Base-by-base conservation (phyloP, 2,113 vertebrate genomes). In the Oxyura jamaicensis region DNA sequence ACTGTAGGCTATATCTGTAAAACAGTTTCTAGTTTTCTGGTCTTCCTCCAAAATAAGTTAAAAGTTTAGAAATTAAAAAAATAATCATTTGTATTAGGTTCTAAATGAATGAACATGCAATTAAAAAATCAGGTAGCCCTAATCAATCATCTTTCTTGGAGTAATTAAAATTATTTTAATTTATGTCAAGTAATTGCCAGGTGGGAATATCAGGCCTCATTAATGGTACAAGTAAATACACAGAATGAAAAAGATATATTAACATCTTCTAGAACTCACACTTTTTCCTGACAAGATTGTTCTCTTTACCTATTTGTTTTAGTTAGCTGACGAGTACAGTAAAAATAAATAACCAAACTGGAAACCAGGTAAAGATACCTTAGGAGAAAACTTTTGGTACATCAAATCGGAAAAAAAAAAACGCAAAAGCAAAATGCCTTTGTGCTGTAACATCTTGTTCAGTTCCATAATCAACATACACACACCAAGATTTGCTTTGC, bases 141-240 rank as follows among this genome's bases (percentile, higher is more conserved):
- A 88, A 87, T 93, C 48, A 95, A 88, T 92, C 22, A 2, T 89
- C 16, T 86, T 68, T 87, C 79, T 88, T 18, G 0, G 39, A 92
- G 33, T 85, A 97, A 95, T 96, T 89, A 95, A 87, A 92, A 68
- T 83, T 50, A 23, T 94, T 96, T 85, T 92, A 48, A 94, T 79
- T 96, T 91, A 65, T 82, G 35, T 91, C 73, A 96, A 88, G 18
- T 42, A 44, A 36, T 90, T 90, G 41, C 60, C 85, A 91, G 44
- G 63, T 83, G 44, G 46, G 41, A 84, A 88, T 36, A 90, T 36
- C 66, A 91, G 41, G 23, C 5, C 42, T 88, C 25, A 75, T 85
- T 74, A 85, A 66, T 14, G 16, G 19, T 16, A 86, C 4, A 85
- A 66, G 13, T 67, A 35, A 92, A 87, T 86, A 48, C 8, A 55